phyloP scores from a whole-genome alignment of 2,797 vertebrate genomes.

The Pitangus sulphuratus region DNA sequence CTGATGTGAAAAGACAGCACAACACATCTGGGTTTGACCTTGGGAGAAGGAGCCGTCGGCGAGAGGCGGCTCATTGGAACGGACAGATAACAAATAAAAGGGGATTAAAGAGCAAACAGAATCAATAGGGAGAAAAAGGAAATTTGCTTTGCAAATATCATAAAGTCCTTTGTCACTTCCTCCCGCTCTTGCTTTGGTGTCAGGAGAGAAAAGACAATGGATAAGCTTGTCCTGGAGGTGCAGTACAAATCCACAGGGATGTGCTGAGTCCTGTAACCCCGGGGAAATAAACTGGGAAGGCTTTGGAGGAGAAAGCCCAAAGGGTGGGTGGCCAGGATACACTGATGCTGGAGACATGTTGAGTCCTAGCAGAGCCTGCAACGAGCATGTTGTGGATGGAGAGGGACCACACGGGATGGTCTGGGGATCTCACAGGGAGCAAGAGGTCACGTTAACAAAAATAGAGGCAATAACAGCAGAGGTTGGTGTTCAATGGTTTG shows the following conservation, averaged over 20 bases:
- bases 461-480: neutral
- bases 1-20: conserved; percentile 25
- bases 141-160: conserved; percentile 16
- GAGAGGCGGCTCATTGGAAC: neutral
- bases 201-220: neutral
- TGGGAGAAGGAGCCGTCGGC: neutral
- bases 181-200: neutral
- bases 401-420: neutral
- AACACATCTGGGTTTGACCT: neutral
- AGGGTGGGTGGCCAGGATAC: neutral
- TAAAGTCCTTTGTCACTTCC: neutral
- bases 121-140: conserved; percentile 6
- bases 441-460: neutral
- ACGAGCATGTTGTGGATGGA: rapidly evolving
- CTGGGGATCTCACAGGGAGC: neutral
- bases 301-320: neutral
- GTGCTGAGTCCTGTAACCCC: neutral
- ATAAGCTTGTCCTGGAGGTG: neutral
- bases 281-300: neutral
- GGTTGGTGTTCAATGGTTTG: neutral
- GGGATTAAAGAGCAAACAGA: neutral
- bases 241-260: neutral
- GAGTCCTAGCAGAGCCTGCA: neutral
- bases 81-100: conserved; percentile 21
- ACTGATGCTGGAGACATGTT: neutral